Base-by-base conservation (phyloP, 2,797 vertebrate species). In the Ctenopoma multispine region DNA sequence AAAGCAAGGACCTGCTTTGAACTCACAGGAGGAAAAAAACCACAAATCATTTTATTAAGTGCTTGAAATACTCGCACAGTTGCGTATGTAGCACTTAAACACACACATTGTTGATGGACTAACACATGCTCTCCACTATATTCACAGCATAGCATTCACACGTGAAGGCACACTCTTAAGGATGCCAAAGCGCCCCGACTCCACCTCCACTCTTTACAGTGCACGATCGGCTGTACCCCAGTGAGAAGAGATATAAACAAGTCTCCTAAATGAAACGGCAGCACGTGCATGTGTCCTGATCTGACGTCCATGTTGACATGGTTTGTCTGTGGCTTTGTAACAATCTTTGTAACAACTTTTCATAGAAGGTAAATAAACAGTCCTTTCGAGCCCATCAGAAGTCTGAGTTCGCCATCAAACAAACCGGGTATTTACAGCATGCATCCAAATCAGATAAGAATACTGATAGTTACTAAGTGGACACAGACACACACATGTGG, bases 1-100 rank as follows among this genome's bases (percentile, higher is more conserved):
- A 84, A 82, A 84, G 84, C 87, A 62, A 66, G 56, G 74, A 79
- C 69, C 86, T 40, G 61, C 92, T 94, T 93, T 93, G 91, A 93
- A 92, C 89, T 93, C 75, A 15, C 73, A 67, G 84, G 88, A 82
- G 83, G 79, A 66, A 77, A 47, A 80, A 89, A 80, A n/a, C 77
- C 86, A 80, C 90, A 92, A 91, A 93, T 92, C 57, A 83, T 90
- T 93, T 92, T 93, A 94, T 93, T 90, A 94, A 93, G 90, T 93
- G 88, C 86, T 87, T 85, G 82, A 82, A 90, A 89, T 78, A 75
- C 66, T 83, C 58, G 2, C 75, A 75, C 47, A 46, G 69, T 84
- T 80, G 54, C 56, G 61, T 81, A 72, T 59, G 55, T 77, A 49
- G 60, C 70, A 67, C 79, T 81, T 60, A 79, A 75, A 80, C 68